phyloP scores from a whole-genome alignment of 2,888 invertebrate genomes.

The Acleris cristana region DNA sequence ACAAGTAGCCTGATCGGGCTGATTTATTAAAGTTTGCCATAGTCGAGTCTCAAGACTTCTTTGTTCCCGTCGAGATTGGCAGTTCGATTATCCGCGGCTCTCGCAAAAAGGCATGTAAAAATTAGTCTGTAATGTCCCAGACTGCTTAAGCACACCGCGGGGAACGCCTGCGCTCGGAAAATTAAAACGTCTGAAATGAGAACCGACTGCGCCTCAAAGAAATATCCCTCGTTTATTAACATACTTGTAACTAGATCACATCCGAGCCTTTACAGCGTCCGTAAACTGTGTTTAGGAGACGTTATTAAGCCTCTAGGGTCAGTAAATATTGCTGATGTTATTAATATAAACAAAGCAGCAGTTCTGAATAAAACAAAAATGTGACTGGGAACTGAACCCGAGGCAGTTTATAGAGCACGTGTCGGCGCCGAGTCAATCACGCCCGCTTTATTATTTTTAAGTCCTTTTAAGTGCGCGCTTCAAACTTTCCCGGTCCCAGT shows the following conservation, averaged over 20 bases:
- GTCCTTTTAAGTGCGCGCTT: conserved; percentile 71
- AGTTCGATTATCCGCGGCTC: conserved; percentile 78
- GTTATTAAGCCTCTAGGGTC: conserved; percentile 21
- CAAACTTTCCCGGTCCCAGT: conserved; percentile 73
- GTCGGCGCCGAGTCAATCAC: conserved; percentile 50
- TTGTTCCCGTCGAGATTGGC: conserved; percentile 76
- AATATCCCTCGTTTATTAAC: conserved; percentile 55
- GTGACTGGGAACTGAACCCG: neutral
- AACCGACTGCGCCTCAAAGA: conserved; percentile 55
- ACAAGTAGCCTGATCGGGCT: conserved; percentile 42
- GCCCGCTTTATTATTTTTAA: conserved; percentile 79
- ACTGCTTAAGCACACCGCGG: conserved; percentile 74
- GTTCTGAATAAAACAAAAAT: neutral
- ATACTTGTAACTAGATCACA: conserved; percentile 35
- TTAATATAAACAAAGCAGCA: neutral
- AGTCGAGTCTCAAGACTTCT: conserved; percentile 59
- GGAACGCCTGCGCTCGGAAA: conserved; percentile 60
- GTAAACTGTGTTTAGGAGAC: conserved; percentile 7
- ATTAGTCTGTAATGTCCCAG: conserved; percentile 76
- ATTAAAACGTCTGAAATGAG: conserved; percentile 73
- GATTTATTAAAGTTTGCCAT: conserved; percentile 65
- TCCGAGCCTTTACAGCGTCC: conserved; percentile 19
- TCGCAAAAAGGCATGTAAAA: conserved; percentile 76
- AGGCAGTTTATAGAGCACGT: conserved; percentile 18
- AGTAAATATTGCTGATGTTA: conserved; percentile 6